Percentiles rank a stretch among this genome's conserved stretches.
Conservation (phyloP, 2,113 vertebrate species). For the Cygnus atratus region DNA sequence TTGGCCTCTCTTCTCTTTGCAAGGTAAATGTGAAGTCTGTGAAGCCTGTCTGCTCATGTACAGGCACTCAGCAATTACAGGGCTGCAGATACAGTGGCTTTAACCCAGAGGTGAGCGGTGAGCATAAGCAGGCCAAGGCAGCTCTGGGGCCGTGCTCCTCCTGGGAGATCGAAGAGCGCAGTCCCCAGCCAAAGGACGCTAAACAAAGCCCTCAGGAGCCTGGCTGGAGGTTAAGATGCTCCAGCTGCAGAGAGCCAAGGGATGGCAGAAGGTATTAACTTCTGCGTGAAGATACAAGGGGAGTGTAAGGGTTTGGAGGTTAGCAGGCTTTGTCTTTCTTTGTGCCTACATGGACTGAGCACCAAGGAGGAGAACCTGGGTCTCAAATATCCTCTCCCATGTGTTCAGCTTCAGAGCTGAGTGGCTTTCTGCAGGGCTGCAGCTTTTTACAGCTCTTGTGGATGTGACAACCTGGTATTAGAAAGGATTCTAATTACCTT, state of each 20-base stretch:
- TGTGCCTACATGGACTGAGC: not conserved
- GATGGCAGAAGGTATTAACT: not conserved
- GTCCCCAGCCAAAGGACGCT: rapidly evolving
- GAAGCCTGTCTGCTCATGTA: not conserved
- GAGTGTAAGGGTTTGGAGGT: no score
- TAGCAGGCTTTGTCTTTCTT: not conserved
- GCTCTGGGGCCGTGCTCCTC: not conserved
- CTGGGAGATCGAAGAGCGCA: not conserved
- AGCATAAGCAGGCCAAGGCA: not conserved
- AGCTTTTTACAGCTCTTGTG: not conserved
- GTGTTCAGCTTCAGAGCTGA: not conserved
- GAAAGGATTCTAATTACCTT: not conserved
- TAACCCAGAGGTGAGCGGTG: not conserved
- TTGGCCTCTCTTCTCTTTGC: not conserved
- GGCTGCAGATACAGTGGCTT: not conserved
- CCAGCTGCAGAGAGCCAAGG: not conserved
- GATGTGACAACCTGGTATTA: not conserved
- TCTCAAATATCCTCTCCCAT: not conserved
- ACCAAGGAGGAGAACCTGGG: not conserved
- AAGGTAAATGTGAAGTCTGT: not conserved
- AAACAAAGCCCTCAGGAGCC: not conserved
- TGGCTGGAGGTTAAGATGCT: not conserved
- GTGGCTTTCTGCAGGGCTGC: not conserved
- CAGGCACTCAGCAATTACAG: not conserved
- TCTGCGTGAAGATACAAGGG: not conserved